These are phyloP conservation scores for Chloroceryle amazona DNA, from an alignment of 2,797 vertebrate genomes.

Conservation along the genomic window DNA sequence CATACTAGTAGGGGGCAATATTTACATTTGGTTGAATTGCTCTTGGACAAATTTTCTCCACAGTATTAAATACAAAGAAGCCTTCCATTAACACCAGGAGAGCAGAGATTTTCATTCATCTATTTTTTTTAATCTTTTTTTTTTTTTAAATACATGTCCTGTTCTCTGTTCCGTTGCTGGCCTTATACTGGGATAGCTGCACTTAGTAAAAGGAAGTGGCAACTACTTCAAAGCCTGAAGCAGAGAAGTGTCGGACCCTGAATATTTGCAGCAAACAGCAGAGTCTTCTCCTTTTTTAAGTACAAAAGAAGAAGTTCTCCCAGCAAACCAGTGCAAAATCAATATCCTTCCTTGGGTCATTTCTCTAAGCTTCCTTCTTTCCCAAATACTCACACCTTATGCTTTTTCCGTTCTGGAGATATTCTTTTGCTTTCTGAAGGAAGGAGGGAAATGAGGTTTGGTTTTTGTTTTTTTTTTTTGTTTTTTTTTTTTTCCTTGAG, in stretches of 20 bases:
- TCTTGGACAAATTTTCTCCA: slow-evolving; percentile 15
- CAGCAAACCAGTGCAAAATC: slow-evolving; percentile 35
- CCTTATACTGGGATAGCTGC: background rate
- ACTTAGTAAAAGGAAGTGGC: background rate
- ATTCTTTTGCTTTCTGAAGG: background rate
- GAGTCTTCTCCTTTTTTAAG: background rate
- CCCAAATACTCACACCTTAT: background rate
- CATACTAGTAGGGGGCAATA: slow-evolving; percentile 30
- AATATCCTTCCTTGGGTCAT: background rate
- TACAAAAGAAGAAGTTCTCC: background rate
- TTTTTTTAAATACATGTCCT: background rate
- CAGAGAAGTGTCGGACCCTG: background rate
- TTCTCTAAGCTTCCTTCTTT: background rate
- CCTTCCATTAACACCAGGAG: slow-evolving; percentile 22
- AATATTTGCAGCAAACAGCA: background rate
- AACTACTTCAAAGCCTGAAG: background rate
- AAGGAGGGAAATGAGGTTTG: background rate
- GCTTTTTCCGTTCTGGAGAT: background rate
- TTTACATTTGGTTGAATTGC: slow-evolving; percentile 32
- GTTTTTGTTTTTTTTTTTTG: background rate
- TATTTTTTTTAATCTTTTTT: background rate
- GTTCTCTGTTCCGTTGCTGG: background rate
- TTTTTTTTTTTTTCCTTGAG: background rate
- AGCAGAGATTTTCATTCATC: slow-evolving; percentile 35
- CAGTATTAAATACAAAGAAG: background rate